Conservation (phyloP, 2,797 vertebrate genomes). For the Loris lydekkerianus region DNA sequence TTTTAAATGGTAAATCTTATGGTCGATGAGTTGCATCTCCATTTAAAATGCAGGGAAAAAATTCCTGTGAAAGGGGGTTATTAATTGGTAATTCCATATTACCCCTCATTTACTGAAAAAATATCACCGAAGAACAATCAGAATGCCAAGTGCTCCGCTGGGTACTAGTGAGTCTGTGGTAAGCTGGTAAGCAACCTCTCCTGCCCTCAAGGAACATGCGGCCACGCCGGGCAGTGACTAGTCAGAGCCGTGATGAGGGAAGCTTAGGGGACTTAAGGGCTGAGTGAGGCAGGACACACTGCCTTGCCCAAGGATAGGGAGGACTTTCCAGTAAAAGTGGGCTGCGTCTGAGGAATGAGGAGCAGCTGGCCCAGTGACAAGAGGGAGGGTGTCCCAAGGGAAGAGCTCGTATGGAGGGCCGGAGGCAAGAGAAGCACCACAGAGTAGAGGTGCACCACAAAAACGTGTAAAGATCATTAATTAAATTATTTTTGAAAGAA, state of each 20-base stretch:
- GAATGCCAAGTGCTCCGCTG: too few species aligned
- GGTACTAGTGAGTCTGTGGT: background rate
- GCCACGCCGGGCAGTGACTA: rapidly evolving
- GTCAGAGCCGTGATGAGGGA: background rate
- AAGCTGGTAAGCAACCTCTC: background rate
- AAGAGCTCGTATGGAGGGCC: background rate
- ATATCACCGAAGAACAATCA: background rate
- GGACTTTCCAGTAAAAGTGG: background rate
- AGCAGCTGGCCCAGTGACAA: background rate
- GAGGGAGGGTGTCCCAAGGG: background rate
- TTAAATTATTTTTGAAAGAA: too few species aligned
- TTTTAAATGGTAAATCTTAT: background rate
- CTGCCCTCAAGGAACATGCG: background rate
- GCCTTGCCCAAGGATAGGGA: too few species aligned
- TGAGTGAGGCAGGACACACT: background rate
- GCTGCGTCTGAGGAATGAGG: background rate
- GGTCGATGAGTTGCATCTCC: background rate
- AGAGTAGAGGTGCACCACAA: background rate
- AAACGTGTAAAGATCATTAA: too few species aligned
- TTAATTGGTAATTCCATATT: background rate
- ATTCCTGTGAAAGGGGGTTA: background rate
- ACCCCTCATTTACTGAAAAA: background rate
- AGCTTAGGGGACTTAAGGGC: background rate
- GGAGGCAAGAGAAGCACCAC: background rate
- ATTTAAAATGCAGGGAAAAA: constrained; percentile 23